Percentiles rank a stretch among this genome's conserved stretches.
Conservation (phyloP, 2,113 vertebrate species). For the Cyprinodon brontotheroides region DNA sequence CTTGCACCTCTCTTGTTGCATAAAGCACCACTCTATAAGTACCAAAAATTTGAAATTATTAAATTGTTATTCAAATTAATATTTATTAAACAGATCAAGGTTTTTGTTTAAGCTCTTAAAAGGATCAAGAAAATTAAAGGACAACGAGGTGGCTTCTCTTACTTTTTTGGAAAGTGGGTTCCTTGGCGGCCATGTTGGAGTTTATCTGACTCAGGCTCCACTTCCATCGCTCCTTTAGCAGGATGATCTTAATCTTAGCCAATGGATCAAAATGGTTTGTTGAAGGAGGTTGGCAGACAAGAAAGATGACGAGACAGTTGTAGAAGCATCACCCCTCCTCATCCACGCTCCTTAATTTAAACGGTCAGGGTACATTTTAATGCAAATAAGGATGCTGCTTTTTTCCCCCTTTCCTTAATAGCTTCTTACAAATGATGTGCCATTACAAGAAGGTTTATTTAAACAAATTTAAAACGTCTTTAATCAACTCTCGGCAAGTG, state of each 20-base stretch:
- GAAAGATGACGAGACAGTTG: constrained; percentile 76
- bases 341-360: constrained; percentile 85
- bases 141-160: background rate
- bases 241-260: constrained; percentile 84
- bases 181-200: constrained; percentile 41
- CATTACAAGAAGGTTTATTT: constrained; percentile 99
- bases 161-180: constrained; percentile 23
- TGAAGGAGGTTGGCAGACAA: background rate
- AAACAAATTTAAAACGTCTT: constrained; percentile 99
- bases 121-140: constrained; percentile 29
- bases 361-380: constrained; percentile 91
- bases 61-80: too few species aligned
- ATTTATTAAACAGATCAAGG: too few species aligned
- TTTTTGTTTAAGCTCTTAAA: constrained; percentile 3
- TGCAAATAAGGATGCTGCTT: constrained; percentile 92
- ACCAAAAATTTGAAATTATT: too few species aligned
- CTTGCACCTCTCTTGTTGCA: too few species aligned
- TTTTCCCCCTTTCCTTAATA: constrained; percentile 86
- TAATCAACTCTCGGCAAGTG: constrained; percentile 95
- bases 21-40: too few species aligned
- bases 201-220: constrained; percentile 66
- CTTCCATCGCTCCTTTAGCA: constrained; percentile 33
- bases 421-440: constrained; percentile 99
- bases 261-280: constrained; percentile 40
- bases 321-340: constrained; percentile 87